Conservation (phyloP, 2,113 vertebrate species). For the Uropsilus gracilis region DNA sequence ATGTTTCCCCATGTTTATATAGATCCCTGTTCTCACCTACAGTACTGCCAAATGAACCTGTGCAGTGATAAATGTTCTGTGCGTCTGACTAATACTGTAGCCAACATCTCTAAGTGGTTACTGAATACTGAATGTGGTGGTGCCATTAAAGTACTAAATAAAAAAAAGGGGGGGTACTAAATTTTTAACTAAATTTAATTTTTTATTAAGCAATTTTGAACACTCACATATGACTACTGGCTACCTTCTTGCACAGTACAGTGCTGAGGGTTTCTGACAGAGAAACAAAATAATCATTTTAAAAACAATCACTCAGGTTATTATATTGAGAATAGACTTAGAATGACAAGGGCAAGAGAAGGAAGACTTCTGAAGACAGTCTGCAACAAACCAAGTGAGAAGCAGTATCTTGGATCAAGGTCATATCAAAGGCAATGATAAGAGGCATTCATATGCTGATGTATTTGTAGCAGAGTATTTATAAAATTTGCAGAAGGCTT, state of each 20-base stretch:
- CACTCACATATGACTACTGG: background rate
- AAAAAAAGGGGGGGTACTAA: too few species aligned
- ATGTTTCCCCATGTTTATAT: background rate
- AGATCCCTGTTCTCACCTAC: background rate
- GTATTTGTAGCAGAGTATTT: background rate
- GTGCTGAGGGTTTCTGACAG: background rate
- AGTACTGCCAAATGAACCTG: background rate
- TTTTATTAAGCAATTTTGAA: background rate
- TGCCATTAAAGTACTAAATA: background rate
- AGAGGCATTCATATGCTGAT: background rate
- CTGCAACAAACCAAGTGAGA: background rate
- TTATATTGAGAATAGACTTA: background rate
- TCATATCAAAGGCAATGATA: background rate
- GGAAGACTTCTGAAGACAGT: background rate
- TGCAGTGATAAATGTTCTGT: background rate
- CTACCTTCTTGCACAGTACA: background rate
- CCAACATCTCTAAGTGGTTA: background rate
- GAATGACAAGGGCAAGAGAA: background rate
- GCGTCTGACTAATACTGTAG: too few species aligned
- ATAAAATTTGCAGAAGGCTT: background rate
- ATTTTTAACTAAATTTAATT: background rate
- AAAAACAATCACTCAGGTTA: background rate
- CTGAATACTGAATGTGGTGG: background rate
- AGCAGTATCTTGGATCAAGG: background rate
- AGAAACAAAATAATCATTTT: background rate